Evolutionary conservation across 1,140 invertebrate genomes (phyloP).

Genomic region (Amyelois transitella): DNA sequence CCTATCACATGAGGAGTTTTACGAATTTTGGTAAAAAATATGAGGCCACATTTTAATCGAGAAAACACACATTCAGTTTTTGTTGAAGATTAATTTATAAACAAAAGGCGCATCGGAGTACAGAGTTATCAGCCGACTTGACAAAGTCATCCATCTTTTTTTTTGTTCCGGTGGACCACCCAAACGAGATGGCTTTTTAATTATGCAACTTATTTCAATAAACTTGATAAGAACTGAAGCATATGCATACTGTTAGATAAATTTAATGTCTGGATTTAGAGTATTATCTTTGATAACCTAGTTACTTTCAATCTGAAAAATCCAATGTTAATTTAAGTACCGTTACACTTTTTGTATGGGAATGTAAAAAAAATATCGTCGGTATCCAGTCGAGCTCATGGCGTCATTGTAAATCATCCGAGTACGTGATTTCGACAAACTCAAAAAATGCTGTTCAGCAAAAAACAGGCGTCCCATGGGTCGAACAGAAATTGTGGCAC

Average conservation of each 20-base stretch:
- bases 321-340: background rate
- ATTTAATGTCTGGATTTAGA: background rate
- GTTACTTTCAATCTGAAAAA: too few relatives aligned
- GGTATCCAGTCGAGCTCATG: constrained; percentile 5
- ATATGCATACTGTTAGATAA: background rate
- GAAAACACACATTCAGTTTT: background rate
- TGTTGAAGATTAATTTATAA: background rate
- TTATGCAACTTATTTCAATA: background rate
- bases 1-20: too few relatives aligned
- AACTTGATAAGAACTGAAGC: background rate
- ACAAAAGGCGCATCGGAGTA: background rate
- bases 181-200: background rate
- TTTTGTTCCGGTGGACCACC: background rate
- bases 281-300: background rate
- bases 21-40: too few relatives aligned
- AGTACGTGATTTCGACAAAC: constrained; percentile 38
- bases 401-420: constrained; percentile 23
- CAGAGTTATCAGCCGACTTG: background rate
- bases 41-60: background rate
- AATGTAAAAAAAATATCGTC: background rate
- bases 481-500: constrained; percentile 56
- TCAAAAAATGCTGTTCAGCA: constrained; percentile 35
- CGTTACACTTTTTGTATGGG: background rate
- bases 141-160: background rate
- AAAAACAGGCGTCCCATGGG: constrained; percentile 28